phyloP scores from a whole-genome alignment of 1,140 invertebrate species.

The Pteromalus puparum region DNA sequence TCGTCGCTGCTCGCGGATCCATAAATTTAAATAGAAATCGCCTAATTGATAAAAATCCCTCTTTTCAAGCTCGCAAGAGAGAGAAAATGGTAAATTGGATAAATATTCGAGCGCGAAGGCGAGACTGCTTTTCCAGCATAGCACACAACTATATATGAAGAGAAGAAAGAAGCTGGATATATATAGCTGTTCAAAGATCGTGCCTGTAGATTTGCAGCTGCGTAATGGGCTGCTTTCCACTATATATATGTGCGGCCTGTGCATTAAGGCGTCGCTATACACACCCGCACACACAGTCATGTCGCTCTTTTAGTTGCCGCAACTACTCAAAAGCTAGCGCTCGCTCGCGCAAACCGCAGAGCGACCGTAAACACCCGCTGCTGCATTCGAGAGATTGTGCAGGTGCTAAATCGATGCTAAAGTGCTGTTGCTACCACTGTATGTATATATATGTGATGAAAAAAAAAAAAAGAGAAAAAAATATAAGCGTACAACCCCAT shows the following conservation, averaged over 20 bases:
- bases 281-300: background rate
- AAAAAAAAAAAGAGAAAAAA: background rate
- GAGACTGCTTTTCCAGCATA: no score
- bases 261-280: background rate
- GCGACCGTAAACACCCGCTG: background rate
- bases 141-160: no score
- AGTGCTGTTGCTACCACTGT: background rate
- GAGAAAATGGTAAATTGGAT: background rate
- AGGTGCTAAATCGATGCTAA: conserved; percentile 7
- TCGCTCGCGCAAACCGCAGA: background rate
- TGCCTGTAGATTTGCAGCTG: background rate
- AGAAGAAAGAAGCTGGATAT: background rate
- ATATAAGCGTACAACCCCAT: no score
- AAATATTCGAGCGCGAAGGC: background rate
- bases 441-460: background rate
- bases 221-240: background rate
- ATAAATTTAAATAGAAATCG: conserved; percentile 32
- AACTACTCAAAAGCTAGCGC: background rate
- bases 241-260: background rate
- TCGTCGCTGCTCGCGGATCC: background rate
- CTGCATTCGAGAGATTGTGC: background rate
- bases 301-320: background rate
- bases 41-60: background rate
- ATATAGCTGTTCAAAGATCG: background rate
- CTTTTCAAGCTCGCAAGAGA: no score